phyloP scores from a whole-genome alignment of 2,888 invertebrate genomes.

The Apocheima hispidaria region DNA sequence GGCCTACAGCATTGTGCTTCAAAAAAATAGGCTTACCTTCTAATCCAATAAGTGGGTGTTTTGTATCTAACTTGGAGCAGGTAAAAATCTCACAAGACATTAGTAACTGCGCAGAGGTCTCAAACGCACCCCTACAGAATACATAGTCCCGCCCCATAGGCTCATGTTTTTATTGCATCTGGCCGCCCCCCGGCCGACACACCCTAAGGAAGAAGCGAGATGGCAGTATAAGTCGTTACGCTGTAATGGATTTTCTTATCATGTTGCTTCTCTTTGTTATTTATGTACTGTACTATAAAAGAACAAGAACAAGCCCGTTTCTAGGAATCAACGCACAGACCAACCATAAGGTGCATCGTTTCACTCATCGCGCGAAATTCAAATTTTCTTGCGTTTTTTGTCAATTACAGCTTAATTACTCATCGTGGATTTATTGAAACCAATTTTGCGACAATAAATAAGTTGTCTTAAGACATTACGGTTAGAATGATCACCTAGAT shows the following conservation, averaged over 20 bases:
- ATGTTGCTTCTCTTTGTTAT: background rate
- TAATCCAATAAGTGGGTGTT: constrained; percentile 7
- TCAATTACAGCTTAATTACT: no score
- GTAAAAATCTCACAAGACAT: constrained; percentile 6
- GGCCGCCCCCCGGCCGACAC: constrained; percentile 49
- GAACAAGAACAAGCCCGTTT: no score
- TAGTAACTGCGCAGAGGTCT: constrained; percentile 15
- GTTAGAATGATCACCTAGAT: no score
- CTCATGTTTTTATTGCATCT: constrained; percentile 72
- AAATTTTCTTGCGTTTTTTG: no score
- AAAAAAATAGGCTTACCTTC: background rate
- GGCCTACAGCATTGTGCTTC: background rate
- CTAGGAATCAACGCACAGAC: no score
- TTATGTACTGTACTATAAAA: no score
- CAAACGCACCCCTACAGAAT: constrained; percentile 38
- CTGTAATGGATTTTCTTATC: constrained; percentile 10
- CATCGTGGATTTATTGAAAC: no score
- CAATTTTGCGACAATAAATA: no score
- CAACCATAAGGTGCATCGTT: no score
- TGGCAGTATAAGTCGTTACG: constrained; percentile 29
- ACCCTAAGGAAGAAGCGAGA: constrained; percentile 48
- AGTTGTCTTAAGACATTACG: no score
- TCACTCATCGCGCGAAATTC: no score
- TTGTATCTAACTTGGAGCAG: background rate
- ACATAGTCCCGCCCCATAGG: constrained; percentile 64